Conservation (phyloP, 2,888 invertebrate genomes). For the Andrena chrysosceles region DNA sequence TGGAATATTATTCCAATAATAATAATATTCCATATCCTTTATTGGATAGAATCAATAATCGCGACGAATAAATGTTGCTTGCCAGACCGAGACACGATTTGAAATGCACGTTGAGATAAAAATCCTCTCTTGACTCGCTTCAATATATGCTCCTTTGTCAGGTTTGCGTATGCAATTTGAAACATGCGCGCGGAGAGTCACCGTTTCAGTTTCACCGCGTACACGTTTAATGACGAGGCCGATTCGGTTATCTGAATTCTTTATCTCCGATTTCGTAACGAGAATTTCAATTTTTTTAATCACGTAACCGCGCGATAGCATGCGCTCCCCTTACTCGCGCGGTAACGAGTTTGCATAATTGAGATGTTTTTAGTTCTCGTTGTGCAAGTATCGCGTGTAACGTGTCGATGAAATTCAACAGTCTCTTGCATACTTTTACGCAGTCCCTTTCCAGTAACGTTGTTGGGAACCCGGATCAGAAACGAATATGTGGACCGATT, state of each 20-base stretch:
- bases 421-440: too few species aligned
- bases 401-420: slow-evolving; percentile 19
- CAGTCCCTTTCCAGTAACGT: too few species aligned
- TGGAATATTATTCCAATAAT: too few species aligned
- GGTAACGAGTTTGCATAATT: slow-evolving; percentile 24
- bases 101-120: background rate
- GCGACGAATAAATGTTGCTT: background rate
- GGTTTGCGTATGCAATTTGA: background rate
- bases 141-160: background rate
- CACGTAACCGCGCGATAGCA: background rate
- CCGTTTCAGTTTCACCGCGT: background rate
- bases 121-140: background rate
- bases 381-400: slow-evolving; percentile 3
- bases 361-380: background rate
- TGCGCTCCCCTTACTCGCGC: background rate
- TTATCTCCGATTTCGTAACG: background rate
- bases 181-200: background rate
- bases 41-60: background rate
- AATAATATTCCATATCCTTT: background rate
- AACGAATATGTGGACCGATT: too few species aligned
- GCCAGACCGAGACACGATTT: background rate
- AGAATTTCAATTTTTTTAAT: slow-evolving; percentile 10
- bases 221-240: slow-evolving; percentile 6
- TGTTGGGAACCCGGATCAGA: too few species aligned
- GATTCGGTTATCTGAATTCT: slow-evolving; percentile 2